A percentile compares a stretch with the other conserved stretches of the same genome.
These are phyloP conservation scores for Atlantisia rogersi DNA, from an alignment of 2,113 vertebrate species.

Conservation along the genomic window DNA sequence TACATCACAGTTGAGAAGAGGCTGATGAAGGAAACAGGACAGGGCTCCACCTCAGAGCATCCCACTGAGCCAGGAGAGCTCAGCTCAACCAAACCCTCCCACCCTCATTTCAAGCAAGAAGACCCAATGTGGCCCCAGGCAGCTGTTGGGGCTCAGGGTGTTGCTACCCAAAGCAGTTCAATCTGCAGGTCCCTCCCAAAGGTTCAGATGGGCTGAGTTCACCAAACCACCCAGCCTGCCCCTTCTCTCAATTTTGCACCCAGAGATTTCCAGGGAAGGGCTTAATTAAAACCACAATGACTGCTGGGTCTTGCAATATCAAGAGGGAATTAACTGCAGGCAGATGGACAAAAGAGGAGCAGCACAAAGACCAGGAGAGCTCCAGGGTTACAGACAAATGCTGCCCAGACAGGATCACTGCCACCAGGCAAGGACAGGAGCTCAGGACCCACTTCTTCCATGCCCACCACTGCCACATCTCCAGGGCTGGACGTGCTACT, in stretches of 20 bases:
- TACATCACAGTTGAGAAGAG: neutral
- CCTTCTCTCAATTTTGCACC: neutral
- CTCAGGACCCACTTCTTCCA: neutral
- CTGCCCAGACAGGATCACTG: neutral
- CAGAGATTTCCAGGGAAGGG: neutral
- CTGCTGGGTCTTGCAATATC: neutral
- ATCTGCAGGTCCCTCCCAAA: neutral
- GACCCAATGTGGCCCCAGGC: accelerated
- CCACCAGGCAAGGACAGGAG: accelerated
- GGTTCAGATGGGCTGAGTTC: accelerated
- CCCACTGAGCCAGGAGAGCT: neutral
- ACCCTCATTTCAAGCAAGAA: neutral
- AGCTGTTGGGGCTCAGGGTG: accelerated
- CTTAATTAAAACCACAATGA: neutral
- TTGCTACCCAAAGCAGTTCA: neutral
- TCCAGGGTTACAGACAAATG: neutral
- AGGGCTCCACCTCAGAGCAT: neutral
- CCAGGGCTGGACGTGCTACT: neutral
- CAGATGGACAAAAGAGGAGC: neutral
- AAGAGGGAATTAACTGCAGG: neutral
- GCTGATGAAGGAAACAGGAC: neutral
- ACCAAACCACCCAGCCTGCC: neutral
- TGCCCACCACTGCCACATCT: accelerated
- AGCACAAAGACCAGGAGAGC: neutral
- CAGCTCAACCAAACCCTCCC: neutral